phyloP scores from a whole-genome alignment of 2,797 vertebrate genomes.

The Triplophysa yarkandensis region DNA sequence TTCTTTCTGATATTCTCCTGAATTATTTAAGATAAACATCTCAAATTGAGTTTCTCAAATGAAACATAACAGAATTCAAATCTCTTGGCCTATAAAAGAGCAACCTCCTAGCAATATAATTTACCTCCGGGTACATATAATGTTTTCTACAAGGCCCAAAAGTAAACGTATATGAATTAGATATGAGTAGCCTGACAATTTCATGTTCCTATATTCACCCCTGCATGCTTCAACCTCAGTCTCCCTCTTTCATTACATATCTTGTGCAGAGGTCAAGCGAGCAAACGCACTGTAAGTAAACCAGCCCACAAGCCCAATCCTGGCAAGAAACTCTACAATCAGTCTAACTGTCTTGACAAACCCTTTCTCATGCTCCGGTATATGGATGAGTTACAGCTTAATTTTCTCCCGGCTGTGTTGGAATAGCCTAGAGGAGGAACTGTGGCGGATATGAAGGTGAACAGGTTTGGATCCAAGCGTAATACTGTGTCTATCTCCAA shows the following conservation, averaged over 20 bases:
- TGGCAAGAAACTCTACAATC: conserved; percentile 54
- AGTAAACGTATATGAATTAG: not conserved
- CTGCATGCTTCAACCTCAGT: conserved; percentile 9
- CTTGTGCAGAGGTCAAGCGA: conserved; percentile 43
- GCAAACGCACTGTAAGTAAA: conserved; percentile 40
- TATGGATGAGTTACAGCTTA: conserved; percentile 60
- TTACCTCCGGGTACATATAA: too few species aligned
- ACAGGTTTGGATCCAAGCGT: conserved; percentile 54
- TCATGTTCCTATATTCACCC: not conserved
- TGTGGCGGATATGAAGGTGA: conserved; percentile 53
- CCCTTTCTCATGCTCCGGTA: conserved; percentile 24
- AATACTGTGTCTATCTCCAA: conserved; percentile 56
- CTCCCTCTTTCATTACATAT: conserved; percentile 34
- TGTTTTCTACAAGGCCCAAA: too few species aligned
- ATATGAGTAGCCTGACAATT: not conserved
- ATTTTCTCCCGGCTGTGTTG: conserved; percentile 55
- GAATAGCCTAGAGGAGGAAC: conserved; percentile 55
- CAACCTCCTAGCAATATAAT: too few species aligned
- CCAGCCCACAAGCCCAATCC: conserved; percentile 47
- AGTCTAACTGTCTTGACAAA: conserved; percentile 52
- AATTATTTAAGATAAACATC: too few species aligned
- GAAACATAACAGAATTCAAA: too few species aligned
- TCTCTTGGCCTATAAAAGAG: too few species aligned
- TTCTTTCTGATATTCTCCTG: too few species aligned
- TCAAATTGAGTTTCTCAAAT: too few species aligned